Evolutionary conservation across 1,140 invertebrate species (phyloP), one percentile per base, ranked within the genome.

Genomic region (Neodiprion fabricii): DNA sequence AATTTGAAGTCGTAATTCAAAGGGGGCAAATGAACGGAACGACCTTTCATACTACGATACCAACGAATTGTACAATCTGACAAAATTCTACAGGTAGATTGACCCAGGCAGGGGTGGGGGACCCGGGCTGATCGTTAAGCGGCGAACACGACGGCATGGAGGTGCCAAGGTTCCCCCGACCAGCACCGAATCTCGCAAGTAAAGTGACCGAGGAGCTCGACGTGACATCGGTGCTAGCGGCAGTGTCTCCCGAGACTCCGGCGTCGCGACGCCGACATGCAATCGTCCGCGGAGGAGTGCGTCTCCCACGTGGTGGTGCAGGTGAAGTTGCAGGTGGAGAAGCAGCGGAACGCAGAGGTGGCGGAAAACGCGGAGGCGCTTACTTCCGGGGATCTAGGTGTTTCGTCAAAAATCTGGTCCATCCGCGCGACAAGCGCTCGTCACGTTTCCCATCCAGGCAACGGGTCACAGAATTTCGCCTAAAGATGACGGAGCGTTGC

Each of bases 391-490:
- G n/a, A 9, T 12, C 11, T 17, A 61, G 53, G 53, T 77, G 70
- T 5, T 28, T 65, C n/a, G 70, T 50, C 17, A 81, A 67, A 17
- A 84, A 84, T 74, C 17, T 79, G 23, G 73, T 84, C 9, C 77
- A 82, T 71, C 83, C 83, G 2, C 74, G 53, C 78, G 72, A 69
- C 68, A 76, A 48, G 67, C 75, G 9, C 23, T 67, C 9, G 28
- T 40, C 28, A 40, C 28, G 28, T 40, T 40, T 40, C 28, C 2
- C 69, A 40, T 67, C 65, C 65, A 70, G 72, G n/a, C 82, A 78
- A 72, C 77, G 80, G 40, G 74, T 85, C 28, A 84, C 83, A 0
- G 80, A 86, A 40, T 71, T 86, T 21, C 72, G 77, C 7, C 71
- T 85, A 40, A 83, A 53, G 28, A 87, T 40, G 28, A 82, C 79